These are phyloP conservation scores for Drosophila siamana DNA, from an alignment of 2,888 invertebrate species.

Conservation along the genomic window DNA sequence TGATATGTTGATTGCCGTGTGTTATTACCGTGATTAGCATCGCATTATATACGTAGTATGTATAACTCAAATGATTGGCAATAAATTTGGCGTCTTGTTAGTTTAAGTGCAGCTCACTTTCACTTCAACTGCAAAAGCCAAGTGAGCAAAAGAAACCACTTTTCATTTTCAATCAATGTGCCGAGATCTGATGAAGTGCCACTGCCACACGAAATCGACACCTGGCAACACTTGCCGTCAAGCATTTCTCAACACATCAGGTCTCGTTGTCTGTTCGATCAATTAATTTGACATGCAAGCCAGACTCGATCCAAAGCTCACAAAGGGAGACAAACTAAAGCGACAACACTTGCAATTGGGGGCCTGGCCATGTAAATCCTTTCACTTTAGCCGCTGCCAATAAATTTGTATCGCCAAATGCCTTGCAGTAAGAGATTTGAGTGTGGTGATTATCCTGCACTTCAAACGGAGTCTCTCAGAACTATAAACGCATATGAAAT, in stretches of 20 bases:
- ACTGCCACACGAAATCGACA: constrained; percentile 50
- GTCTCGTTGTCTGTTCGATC: constrained; percentile 53
- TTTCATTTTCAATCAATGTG: constrained; percentile 70
- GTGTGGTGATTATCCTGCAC: constrained; percentile 21
- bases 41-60: constrained; percentile 34
- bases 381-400: constrained; percentile 66
- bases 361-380: constrained; percentile 60
- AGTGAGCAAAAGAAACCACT: constrained; percentile 41
- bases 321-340: constrained; percentile 19
- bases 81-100: constrained; percentile 51
- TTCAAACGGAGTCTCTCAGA: neutral
- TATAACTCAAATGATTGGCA: constrained; percentile 42
- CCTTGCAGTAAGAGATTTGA: constrained; percentile 34
- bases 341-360: constrained; percentile 36
- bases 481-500: neutral
- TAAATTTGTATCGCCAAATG: constrained; percentile 56
- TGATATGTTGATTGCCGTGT: constrained; percentile 56
- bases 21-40: constrained; percentile 57
- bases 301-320: constrained; percentile 41
- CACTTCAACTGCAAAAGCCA: constrained; percentile 60
- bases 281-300: constrained; percentile 79
- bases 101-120: constrained; percentile 52
- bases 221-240: constrained; percentile 64
- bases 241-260: constrained; percentile 56
- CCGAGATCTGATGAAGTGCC: constrained; percentile 53